Evolutionary conservation across 1,140 invertebrate species (phyloP), one percentile per base, ranked within the genome.

Genomic region (Halesus radiatus): DNA sequence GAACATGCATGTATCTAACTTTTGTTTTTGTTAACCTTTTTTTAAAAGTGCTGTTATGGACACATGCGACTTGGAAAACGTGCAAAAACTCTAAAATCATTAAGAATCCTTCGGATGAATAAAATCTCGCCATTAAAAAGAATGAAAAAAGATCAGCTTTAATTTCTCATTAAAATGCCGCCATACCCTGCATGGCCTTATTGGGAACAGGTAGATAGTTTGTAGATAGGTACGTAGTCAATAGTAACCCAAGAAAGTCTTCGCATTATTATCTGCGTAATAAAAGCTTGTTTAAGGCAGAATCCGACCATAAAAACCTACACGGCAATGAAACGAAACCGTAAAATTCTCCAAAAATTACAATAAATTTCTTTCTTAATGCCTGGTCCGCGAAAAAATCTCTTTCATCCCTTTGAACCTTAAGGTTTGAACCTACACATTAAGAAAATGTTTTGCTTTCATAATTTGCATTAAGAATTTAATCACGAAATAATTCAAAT

Each of bases 311-410:
- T 70, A 70, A 70, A 70, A 70, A 37, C 66, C 66, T 70, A 37
- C 66, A 22, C n/a, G 45, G 37, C 66, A 70, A 45, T 52, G 66
- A 70, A 70, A 70, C 52, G 66, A 70, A 70, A 37, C 29, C 66
- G 45, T 70, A 70, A 70, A 70, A 70, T 70, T 45, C 66, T 18
- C 18, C 66, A 52, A 70, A 70, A 70, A 70, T 70, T 70, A 70
- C 66, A 70, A 52, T 70, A 70, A 70, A 70, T 70, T 70, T 70
- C 23, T 50, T 70, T 70, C 32, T 50, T 37, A 37, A 45, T 70
- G 66, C 23, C 37, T 70, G 66, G 66, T 70, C 22, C 13, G 29
- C n/a, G n/a, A 70, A 70, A 70, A 70, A 70, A 70, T 50, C 29
- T 70, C 1, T 70, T 70, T 52, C 37, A 52, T 70, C 52, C 45